Base-by-base conservation (phyloP, 2,113 vertebrate species). In the Toxotes chatareus region DNA sequence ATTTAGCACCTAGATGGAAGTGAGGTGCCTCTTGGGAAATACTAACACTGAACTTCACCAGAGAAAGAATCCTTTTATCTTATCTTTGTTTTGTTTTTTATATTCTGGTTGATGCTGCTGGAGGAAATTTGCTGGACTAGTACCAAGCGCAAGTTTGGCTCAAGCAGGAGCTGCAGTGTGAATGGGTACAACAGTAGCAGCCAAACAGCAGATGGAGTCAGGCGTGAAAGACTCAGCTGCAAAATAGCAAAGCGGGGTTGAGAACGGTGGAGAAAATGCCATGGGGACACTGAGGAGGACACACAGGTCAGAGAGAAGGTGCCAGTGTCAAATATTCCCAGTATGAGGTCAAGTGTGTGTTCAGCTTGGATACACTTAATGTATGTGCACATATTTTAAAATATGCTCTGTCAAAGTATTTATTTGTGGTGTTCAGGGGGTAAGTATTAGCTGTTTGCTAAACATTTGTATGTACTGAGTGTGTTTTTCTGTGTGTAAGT, bases 151-250 rank as follows among this genome's bases (percentile, higher is more conserved):
- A 1, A 68, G 66, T 67, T 88, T 63, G 86, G 79, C 77, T 80
- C 67, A n/a, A 32, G 75, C 34, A 4, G 49, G 34, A 42, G 66
- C 62, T n/a, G 77, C 57, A 56, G 56, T 64, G 84, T 79, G 47
- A 80, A 74, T 2, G 61, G 67, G 67, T 62, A 32, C 55, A 36
- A 17, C 59, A 1, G 49, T 57, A 49, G 73, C 61, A 60, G 81
- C 74, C 82, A 80, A 83, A 73, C 66, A 8, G 69, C 86, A 89
- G 86, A 88, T 76, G 86, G 83, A 91, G 73, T 82, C 76, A 73
- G 80, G 76, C 42, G 23, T 70, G 76, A 89, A 87, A 88, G 85
- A 85, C 62, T 85, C 56, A 4, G 19, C 47, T 57, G 79, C 63
- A 77, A 85, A 86, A 88, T 51, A 72, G 72, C 44, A 79, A 64